Evolutionary conservation across 2,888 invertebrate genomes (phyloP).

Genomic region (Antheraea assamensis): DNA sequence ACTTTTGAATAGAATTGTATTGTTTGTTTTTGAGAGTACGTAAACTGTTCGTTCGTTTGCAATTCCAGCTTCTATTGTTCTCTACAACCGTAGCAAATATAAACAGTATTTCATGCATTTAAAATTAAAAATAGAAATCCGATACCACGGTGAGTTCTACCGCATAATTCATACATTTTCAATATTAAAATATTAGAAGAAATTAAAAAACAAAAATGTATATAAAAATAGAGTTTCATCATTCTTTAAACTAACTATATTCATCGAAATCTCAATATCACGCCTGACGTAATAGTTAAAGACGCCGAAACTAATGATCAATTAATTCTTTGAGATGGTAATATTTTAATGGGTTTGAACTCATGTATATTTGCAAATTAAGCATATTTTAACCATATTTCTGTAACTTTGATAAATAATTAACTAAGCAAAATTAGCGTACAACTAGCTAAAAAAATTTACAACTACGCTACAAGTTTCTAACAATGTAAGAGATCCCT

Average conservation of each 20-base stretch:
- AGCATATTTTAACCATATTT: neutral
- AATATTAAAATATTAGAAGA: too few species aligned
- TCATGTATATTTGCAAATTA: neutral
- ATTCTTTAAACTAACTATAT: too few species aligned
- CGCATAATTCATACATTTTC: neutral
- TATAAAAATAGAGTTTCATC: too few species aligned
- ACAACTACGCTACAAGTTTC: neutral
- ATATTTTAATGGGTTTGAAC: neutral
- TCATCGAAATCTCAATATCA: too few species aligned
- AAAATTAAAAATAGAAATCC: neutral
- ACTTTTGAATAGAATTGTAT: neutral
- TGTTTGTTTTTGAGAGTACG: neutral
- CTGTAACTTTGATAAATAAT: neutral
- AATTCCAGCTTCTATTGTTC: neutral
- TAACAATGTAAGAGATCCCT: neutral
- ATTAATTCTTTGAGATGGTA: neutral
- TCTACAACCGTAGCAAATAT: neutral
- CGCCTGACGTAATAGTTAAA: neutral
- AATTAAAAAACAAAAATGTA: too few species aligned
- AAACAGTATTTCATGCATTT: neutral
- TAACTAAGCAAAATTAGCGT: neutral
- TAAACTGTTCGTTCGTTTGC: neutral
- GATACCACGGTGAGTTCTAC: neutral
- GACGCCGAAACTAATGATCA: neutral
- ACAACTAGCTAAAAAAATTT: constrained; percentile 1